These are phyloP conservation scores for Sigmodon hispidus DNA, from an alignment of 2,113 vertebrate species.

Conservation along the genomic window DNA sequence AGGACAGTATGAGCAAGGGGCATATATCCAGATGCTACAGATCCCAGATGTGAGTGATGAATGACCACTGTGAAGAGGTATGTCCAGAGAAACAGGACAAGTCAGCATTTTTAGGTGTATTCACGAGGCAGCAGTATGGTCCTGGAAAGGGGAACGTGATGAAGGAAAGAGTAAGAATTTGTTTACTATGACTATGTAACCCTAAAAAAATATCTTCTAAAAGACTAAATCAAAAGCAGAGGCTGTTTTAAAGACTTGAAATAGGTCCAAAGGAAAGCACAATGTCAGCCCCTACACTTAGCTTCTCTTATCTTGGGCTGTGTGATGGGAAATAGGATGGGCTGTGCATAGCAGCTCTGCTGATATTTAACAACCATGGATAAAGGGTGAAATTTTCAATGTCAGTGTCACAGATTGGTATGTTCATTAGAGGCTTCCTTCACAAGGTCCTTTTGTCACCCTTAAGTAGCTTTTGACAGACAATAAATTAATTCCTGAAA, in stretches of 20 bases:
- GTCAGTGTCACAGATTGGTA: background rate
- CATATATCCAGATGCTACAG: accelerated
- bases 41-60: no score
- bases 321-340: accelerated
- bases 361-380: background rate
- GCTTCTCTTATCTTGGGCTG: background rate
- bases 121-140: background rate
- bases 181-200: background rate
- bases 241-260: background rate
- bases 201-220: background rate
- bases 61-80: accelerated
- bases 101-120: accelerated
- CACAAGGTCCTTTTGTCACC: background rate
- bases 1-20: accelerated
- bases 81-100: accelerated
- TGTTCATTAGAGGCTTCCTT: background rate
- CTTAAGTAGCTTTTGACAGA: background rate
- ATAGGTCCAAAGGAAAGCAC: background rate
- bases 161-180: background rate
- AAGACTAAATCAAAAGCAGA: background rate
- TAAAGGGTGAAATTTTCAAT: background rate
- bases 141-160: accelerated
- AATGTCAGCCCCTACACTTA: background rate
- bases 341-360: background rate
- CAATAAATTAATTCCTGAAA: background rate